Evolutionary conservation across 2,113 vertebrate genomes (phyloP).

Genomic region (Dasyornis broadbenti): DNA sequence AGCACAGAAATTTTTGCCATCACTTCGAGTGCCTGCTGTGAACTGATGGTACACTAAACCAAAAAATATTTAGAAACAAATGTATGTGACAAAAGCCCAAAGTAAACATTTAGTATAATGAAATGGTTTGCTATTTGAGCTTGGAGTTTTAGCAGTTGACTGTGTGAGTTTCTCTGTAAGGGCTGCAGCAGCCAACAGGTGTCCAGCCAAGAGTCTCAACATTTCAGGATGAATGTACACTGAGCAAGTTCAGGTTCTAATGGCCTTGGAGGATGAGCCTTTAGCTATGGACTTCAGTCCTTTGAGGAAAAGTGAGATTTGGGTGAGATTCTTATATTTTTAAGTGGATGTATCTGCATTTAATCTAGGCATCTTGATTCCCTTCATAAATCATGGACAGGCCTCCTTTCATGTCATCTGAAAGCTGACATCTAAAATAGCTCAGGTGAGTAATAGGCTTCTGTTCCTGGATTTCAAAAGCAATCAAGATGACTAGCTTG

Average conservation of each 20-base stretch:
- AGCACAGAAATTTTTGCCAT: background rate
- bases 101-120: background rate
- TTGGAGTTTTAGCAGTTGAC: background rate
- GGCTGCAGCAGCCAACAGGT: background rate
- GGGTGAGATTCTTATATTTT: background rate
- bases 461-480: background rate
- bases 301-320: background rate
- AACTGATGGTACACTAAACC: background rate
- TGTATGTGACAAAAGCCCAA: background rate
- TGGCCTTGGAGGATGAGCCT: accelerated
- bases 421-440: background rate
- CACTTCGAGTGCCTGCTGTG: background rate
- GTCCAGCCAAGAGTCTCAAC: background rate
- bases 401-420: background rate
- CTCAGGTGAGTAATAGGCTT: background rate
- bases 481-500: background rate
- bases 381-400: background rate
- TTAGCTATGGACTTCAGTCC: background rate
- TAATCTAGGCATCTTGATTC: background rate
- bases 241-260: background rate
- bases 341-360: background rate
- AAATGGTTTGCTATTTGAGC: background rate
- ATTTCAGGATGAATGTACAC: accelerated
- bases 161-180: background rate
- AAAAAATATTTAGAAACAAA: background rate